A percentile compares a stretch with the other conserved stretches of the same genome.
Evolutionary conservation across 2,113 vertebrate genomes (phyloP).

Genomic region (Penelope pileata): DNA sequence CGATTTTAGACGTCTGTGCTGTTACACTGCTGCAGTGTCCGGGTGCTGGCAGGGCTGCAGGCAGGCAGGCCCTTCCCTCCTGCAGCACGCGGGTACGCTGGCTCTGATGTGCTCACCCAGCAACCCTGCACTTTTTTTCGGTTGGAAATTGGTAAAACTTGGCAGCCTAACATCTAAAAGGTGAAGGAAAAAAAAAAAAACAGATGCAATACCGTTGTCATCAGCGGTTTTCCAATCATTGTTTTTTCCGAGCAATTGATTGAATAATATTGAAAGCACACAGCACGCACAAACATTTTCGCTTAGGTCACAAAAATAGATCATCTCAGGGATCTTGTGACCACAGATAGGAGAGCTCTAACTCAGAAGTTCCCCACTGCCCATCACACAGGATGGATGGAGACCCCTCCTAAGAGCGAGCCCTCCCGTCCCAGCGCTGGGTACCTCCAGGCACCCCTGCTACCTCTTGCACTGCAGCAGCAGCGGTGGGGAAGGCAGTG

Average conservation of each 20-base stretch:
- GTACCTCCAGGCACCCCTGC: not conserved
- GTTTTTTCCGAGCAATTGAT: not conserved
- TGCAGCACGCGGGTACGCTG: constrained; percentile 41
- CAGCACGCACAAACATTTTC: not conserved
- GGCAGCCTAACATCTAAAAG: not conserved
- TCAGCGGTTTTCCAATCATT: not conserved
- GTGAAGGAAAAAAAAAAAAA: not conserved
- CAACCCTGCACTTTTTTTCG: not conserved
- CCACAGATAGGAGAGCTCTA: not conserved
- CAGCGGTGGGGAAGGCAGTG: not conserved
- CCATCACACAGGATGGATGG: too few species aligned
- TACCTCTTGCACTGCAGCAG: not conserved
- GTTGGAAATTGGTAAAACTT: not conserved
- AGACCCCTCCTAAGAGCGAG: not conserved
- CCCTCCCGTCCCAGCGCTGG: not conserved
- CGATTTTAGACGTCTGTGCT: constrained; percentile 3
- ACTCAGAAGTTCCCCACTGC: not conserved
- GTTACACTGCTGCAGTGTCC: constrained; percentile 4
- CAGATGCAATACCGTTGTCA: not conserved
- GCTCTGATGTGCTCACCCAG: not conserved
- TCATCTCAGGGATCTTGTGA: not conserved
- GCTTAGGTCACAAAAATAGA: not conserved
- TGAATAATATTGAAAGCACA: not conserved
- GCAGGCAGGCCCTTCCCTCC: constrained; percentile 37
- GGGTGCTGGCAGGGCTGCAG: constrained; percentile 32